Conservation (phyloP, 2,113 vertebrate species). For the Microcebus jonahi region DNA sequence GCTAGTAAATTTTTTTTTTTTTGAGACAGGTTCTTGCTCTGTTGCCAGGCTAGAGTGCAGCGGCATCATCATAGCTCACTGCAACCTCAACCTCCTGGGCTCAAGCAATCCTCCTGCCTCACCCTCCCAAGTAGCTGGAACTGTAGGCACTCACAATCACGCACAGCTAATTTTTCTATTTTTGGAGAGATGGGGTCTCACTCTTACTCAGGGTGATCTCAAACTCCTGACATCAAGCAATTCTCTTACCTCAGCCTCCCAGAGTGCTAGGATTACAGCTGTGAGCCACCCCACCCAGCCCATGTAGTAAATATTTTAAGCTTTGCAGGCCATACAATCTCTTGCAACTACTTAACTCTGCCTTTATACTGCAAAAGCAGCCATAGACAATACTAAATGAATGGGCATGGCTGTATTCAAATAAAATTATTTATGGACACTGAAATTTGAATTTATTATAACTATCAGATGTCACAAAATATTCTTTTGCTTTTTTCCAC, state of each 20-base stretch:
- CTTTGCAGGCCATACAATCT: not conserved
- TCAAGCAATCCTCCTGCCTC: not conserved
- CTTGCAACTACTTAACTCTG: not conserved
- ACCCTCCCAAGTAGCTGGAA: not conserved
- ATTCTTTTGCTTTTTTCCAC: not conserved
- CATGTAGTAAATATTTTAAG: no score
- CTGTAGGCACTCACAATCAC: fast-evolving
- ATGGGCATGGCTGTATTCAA: not conserved
- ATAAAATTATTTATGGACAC: not conserved
- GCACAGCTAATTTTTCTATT: not conserved
- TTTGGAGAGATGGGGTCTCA: not conserved
- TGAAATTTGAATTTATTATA: not conserved
- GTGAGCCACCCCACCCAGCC: not conserved
- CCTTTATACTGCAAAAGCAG: not conserved
- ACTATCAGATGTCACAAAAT: not conserved
- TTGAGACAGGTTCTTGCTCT: not conserved
- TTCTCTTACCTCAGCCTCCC: no score
- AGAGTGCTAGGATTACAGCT: no score
- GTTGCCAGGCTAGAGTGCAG: not conserved
- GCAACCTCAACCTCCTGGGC: not conserved
- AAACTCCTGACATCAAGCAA: not conserved
- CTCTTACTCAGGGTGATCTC: not conserved
- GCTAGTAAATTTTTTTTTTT: not conserved
- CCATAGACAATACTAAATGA: not conserved
- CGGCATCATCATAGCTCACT: not conserved